Base-by-base conservation (phyloP, 2,797 vertebrate genomes). In the Mormyrus hasselquistii region DNA sequence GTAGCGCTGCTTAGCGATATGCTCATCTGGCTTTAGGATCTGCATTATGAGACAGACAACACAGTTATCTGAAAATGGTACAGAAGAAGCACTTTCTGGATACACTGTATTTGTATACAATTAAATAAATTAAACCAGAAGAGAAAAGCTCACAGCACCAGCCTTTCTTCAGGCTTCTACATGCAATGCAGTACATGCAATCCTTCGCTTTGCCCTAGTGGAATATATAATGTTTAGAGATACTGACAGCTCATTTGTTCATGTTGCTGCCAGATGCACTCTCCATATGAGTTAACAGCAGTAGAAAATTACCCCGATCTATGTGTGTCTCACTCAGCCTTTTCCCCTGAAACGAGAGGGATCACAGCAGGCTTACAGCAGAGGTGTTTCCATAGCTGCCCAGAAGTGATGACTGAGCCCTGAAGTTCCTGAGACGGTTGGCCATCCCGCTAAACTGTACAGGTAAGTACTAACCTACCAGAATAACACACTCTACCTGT, bases 1-100 rank as follows among this genome's bases (percentile, higher is more conserved):
- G 92, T 97, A 98, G 89, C 97, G 97, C 90, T 98, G 97, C 90
- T 97, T 98, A 88, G 97, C 96, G 19, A 98, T 97, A 95, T 97
- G 97, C 91, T 98, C 97, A 4, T 98, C 97, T 0, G 96, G 96
- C 89, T 95, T 96, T 85, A 98, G 93, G 86, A 98, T 97, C 98
- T 99, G 93, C 0, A 16, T n/a, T n/a, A 86, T 19, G 16, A 86
- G 22, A 14, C 8, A 52, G 52, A 52, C 47, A 86, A 86, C 47
- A 82, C 12, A 29, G 16, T 41, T 10, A 16, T 55, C 34, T n/a
- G 47, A 53, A 55, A 29, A 4, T 34, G 12, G 52, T 3, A 86
- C 25, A 57, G 55, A 12, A 34, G 8, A 57, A 83, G 1, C 50
- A 53, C 84, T 53, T 34, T 25, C 49, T 25, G n/a, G 2, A 86